A percentile compares a stretch with the other conserved stretches of the same genome.
phyloP scores from a whole-genome alignment of 2,888 invertebrate species.

The Trissoscelio sp. region DNA sequence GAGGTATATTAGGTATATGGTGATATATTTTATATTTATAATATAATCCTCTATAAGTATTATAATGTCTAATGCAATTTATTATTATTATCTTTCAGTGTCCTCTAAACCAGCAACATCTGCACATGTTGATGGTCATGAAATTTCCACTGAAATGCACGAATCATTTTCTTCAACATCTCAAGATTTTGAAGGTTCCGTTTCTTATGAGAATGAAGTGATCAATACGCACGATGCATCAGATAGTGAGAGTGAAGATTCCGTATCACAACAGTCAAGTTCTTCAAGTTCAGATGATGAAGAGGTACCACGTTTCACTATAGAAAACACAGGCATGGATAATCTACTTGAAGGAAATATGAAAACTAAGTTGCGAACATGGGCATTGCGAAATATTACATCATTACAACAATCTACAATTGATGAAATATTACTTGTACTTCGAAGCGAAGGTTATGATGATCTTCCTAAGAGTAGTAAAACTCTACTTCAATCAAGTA shows the following conservation, averaged over 20 bases:
- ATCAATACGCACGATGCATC: neutral
- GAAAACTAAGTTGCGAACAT: constrained; percentile 18
- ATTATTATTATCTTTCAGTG: neutral
- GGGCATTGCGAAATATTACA: constrained; percentile 30
- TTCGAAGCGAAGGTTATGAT: constrained; percentile 15
- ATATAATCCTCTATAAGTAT: no score
- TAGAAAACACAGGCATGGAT: constrained; percentile 4
- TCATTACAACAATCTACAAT: constrained; percentile 10
- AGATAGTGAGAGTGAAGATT: neutral
- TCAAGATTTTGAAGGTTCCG: neutral
- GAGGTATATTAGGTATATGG: no score
- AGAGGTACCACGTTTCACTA: neutral
- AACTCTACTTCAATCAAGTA: constrained; percentile 5
- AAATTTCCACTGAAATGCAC: neutral
- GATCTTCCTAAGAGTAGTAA: constrained; percentile 25
- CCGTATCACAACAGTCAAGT: neutral
- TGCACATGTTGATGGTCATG: neutral
- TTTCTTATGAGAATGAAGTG: neutral
- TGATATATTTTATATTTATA: no score
- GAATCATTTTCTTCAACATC: constrained; percentile 2
- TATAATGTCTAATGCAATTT: no score
- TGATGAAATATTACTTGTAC: constrained; percentile 11
- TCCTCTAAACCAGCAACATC: neutral
- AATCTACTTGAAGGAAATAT: constrained; percentile 8
- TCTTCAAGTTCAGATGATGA: neutral